phyloP scores from a whole-genome alignment of 2,797 vertebrate genomes.

The Enteromius afrohamiltoni region DNA sequence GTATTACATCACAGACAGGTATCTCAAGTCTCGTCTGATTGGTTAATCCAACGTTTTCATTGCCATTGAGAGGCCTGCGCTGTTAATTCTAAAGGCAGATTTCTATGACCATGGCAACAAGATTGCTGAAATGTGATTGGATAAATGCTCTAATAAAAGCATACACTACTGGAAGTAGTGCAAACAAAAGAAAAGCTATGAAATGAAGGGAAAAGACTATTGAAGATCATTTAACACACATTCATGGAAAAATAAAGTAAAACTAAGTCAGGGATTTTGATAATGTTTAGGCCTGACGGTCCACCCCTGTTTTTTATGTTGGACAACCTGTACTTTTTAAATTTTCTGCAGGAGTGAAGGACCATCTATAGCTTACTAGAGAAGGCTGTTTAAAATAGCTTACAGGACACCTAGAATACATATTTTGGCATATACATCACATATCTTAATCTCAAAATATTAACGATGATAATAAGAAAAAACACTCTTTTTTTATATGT shows the following conservation, averaged over 20 bases:
- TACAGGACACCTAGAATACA: conserved; percentile 1
- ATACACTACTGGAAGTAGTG: too few relatives aligned
- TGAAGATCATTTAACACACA: too few relatives aligned
- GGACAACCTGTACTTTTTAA: neutral
- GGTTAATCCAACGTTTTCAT: neutral
- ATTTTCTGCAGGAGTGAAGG: neutral
- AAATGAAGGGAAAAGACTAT: too few relatives aligned
- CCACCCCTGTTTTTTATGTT: neutral
- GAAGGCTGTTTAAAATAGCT: neutral
- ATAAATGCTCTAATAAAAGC: too few relatives aligned
- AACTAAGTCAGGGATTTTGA: too few relatives aligned
- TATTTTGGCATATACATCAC: neutral
- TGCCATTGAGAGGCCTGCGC: neutral
- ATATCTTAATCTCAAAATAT: neutral
- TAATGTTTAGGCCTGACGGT: too few relatives aligned
- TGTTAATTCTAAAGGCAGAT: neutral
- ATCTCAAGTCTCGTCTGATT: neutral
- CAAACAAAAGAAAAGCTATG: too few relatives aligned
- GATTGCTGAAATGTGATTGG: neutral
- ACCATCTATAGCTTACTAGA: neutral
- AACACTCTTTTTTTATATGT: neutral
- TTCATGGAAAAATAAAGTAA: too few relatives aligned
- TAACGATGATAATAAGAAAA: neutral
- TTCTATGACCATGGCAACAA: neutral
- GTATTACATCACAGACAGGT: too few relatives aligned